phyloP scores from a whole-genome alignment of 2,888 invertebrate species.

The Tachina lurida region DNA sequence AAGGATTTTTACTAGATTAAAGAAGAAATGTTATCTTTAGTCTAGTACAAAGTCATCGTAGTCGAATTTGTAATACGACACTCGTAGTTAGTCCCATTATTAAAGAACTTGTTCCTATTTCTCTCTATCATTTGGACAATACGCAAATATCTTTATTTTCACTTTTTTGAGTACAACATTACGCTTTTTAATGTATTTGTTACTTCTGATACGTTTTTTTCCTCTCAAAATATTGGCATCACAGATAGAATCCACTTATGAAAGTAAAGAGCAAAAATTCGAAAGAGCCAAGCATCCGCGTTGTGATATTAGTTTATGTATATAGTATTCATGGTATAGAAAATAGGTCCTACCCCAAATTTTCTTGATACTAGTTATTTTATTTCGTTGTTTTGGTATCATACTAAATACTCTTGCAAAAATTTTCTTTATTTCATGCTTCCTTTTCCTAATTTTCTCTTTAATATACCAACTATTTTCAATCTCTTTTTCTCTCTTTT shows the following conservation, averaged over 20 bases:
- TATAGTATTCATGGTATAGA: conserved; percentile 19
- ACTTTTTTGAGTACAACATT: too few relatives aligned
- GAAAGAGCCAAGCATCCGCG: conserved; percentile 7
- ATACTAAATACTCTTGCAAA: conserved; percentile 30
- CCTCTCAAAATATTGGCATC: not conserved
- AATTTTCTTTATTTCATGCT: not conserved
- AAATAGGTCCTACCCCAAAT: conserved; percentile 75
- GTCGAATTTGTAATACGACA: too few relatives aligned
- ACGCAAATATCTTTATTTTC: too few relatives aligned
- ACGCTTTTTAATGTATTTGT: too few relatives aligned
- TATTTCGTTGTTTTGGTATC: conserved; percentile 41
- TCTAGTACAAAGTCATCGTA: too few relatives aligned
- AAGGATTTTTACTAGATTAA: too few relatives aligned
- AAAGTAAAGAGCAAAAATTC: not conserved
- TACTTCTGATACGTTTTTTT: not conserved
- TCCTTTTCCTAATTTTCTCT: not conserved
- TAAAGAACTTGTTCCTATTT: too few relatives aligned
- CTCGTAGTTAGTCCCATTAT: too few relatives aligned
- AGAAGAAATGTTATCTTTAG: too few relatives aligned
- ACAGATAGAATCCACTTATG: not conserved
- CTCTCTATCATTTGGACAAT: too few relatives aligned
- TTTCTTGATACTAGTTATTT: conserved; percentile 72
- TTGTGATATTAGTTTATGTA: not conserved
- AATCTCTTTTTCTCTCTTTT: not conserved
- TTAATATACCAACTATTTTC: not conserved